Conservation (phyloP, 2,888 invertebrate genomes). For the Napeogenes sylphis region DNA sequence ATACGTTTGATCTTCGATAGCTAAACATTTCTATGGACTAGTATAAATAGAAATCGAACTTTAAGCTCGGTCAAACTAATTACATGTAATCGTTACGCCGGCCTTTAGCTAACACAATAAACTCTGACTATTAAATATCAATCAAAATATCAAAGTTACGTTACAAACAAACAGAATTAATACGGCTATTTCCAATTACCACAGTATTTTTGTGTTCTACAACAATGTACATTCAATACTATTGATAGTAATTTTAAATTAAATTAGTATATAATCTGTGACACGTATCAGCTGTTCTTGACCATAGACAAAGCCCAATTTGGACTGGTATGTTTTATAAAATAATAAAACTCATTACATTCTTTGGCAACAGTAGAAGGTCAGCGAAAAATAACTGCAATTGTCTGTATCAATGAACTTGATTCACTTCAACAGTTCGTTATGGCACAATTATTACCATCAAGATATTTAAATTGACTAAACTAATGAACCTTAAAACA, state of each 20-base stretch:
- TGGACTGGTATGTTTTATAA: conserved; percentile 10
- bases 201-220: neutral
- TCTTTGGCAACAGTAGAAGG: conserved; percentile 54
- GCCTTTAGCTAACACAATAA: conserved; percentile 3
- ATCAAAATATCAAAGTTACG: neutral
- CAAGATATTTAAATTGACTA: conserved; percentile 34
- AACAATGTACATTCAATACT: neutral
- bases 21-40: neutral
- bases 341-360: conserved; percentile 24
- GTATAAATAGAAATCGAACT: neutral
- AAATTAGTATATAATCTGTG: neutral
- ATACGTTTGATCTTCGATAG: too few species aligned
- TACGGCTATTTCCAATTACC: neutral
- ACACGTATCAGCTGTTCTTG: neutral
- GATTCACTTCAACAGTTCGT: conserved; percentile 56
- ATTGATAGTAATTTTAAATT: too few species aligned
- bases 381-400: conserved; percentile 41
- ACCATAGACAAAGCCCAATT: neutral
- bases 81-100: neutral
- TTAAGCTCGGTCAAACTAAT: neutral
- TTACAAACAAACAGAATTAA: neutral
- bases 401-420: conserved; percentile 69
- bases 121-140: conserved; percentile 1
- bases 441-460: conserved; percentile 47
- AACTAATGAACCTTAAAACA: neutral